Conservation (phyloP, 2,113 vertebrate genomes). For the Cyprinodon tularosa region DNA sequence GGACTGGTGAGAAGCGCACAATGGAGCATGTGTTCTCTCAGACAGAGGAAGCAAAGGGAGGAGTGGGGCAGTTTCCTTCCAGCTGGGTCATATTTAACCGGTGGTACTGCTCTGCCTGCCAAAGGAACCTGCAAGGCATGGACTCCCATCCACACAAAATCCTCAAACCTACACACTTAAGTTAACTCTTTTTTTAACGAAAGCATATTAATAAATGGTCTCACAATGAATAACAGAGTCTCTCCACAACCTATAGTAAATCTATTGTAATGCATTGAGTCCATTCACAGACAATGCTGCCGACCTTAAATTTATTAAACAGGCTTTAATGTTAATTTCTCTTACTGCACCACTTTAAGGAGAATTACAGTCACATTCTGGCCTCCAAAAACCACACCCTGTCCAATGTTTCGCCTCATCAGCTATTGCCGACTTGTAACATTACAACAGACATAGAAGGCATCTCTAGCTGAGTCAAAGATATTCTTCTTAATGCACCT, state of each 20-base stretch:
- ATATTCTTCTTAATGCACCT: slow-evolving; percentile 35
- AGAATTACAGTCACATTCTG: no score
- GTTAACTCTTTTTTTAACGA: background rate
- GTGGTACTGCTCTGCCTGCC: slow-evolving; percentile 31
- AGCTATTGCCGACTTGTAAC: no score
- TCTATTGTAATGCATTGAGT: slow-evolving; percentile 3
- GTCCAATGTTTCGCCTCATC: no score
- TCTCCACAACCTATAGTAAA: slow-evolving; percentile 35
- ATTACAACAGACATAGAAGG: slow-evolving; percentile 25
- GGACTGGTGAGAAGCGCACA: slow-evolving; percentile 53
- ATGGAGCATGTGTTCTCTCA: slow-evolving; percentile 66
- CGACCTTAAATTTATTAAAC: no score
- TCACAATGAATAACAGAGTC: slow-evolving; percentile 13
- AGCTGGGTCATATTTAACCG: slow-evolving; percentile 76
- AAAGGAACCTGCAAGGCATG: slow-evolving; percentile 41
- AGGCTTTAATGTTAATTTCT: no score
- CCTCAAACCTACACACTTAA: background rate
- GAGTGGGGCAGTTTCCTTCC: slow-evolving; percentile 50
- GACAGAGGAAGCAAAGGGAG: slow-evolving; percentile 53
- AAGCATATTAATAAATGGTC: background rate
- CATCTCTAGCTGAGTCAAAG: slow-evolving; percentile 45
- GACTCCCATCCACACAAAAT: slow-evolving; percentile 4
- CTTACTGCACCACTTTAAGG: no score
- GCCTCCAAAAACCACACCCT: no score
- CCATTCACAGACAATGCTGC: no score